Evolutionary conservation across 2,113 vertebrate genomes (phyloP).

Genomic region (Proterorhinus semilunaris): DNA sequence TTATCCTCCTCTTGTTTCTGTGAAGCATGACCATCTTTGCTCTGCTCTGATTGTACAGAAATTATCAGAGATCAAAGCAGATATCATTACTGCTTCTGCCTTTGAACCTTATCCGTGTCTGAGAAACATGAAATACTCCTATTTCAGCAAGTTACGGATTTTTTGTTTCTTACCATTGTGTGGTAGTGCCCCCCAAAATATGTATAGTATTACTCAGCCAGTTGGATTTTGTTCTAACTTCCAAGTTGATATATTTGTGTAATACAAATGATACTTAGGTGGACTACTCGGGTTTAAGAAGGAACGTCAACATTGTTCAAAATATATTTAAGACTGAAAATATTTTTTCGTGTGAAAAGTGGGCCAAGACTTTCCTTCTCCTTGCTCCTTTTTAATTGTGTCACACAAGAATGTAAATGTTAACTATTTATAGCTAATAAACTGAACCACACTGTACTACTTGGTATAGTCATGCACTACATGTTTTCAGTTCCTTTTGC

Average conservation of each 20-base stretch:
- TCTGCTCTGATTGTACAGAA: constrained; percentile 33
- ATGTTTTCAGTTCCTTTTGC: constrained; percentile 31
- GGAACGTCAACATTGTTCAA: too few relatives aligned
- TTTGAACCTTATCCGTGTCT: constrained; percentile 50
- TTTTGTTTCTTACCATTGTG: neutral
- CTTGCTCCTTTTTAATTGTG: too few relatives aligned
- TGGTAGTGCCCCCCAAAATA: neutral
- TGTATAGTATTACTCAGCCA: neutral
- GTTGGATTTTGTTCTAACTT: too few relatives aligned
- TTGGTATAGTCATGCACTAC: neutral
- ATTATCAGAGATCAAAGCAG: constrained; percentile 37
- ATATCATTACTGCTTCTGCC: constrained; percentile 33
- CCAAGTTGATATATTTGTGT: too few relatives aligned
- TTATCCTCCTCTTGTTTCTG: constrained; percentile 19
- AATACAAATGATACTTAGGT: too few relatives aligned
- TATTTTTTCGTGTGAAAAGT: too few relatives aligned
- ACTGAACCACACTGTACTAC: neutral
- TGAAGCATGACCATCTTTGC: constrained; percentile 37
- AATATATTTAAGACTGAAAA: too few relatives aligned
- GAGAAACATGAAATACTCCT: constrained; percentile 5
- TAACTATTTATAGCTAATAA: neutral
- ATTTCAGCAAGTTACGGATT: neutral
- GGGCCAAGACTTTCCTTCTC: too few relatives aligned
- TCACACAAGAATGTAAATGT: too few relatives aligned
- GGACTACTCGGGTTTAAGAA: too few relatives aligned